Evolutionary conservation across 2,113 vertebrate genomes (phyloP).

Genomic region (Tachuris rubrigastra): DNA sequence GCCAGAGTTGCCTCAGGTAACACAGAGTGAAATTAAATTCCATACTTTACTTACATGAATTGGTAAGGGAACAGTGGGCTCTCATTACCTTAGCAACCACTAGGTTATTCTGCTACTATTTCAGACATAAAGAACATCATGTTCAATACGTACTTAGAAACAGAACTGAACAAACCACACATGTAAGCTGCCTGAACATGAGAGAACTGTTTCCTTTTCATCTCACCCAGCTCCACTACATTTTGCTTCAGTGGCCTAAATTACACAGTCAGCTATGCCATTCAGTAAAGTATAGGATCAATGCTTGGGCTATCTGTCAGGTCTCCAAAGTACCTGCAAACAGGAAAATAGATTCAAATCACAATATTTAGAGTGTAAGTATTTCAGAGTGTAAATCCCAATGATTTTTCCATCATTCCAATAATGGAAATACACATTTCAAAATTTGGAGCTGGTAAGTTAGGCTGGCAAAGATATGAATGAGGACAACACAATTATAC

Average conservation of each 20-base stretch:
- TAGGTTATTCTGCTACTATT: slow-evolving; percentile 30
- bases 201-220: slow-evolving; percentile 19
- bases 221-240: neutral
- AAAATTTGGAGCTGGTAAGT: neutral
- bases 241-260: slow-evolving; percentile 35
- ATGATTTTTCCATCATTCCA: neutral
- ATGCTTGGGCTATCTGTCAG: neutral
- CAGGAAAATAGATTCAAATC: neutral
- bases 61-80: neutral
- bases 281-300: neutral
- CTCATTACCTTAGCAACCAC: slow-evolving; percentile 21
- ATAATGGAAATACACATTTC: neutral
- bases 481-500: neutral
- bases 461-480: neutral
- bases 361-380: neutral
- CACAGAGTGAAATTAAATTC: slow-evolving; percentile 49
- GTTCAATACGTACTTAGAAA: neutral
- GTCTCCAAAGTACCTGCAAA: neutral
- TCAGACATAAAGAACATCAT: neutral
- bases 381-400: neutral
- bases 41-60: slow-evolving; percentile 47
- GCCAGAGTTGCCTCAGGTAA: slow-evolving; percentile 34
- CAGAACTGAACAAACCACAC: neutral
- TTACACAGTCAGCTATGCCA: neutral
- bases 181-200: neutral